A percentile compares a stretch with the other conserved stretches of the same genome.
Evolutionary conservation across 2,888 invertebrate species (phyloP).

Genomic region (Thecocarcelia acutangulata): DNA sequence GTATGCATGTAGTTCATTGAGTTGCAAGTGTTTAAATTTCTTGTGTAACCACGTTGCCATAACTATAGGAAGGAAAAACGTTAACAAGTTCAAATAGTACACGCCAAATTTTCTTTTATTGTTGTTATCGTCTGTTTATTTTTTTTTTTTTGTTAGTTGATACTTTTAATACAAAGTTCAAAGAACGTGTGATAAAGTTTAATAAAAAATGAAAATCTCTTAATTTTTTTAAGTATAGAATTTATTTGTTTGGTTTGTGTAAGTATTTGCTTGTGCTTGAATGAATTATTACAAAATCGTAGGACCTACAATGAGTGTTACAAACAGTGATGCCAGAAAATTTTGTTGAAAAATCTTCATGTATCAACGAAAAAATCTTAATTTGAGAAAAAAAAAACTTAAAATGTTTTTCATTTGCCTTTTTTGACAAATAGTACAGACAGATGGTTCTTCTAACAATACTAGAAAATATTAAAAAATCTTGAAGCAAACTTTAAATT

Average conservation of each 20-base stretch:
- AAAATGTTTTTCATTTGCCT: too few species aligned
- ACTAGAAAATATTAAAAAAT: too few species aligned
- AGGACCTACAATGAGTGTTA: too few species aligned
- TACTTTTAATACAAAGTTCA: conserved; percentile 7
- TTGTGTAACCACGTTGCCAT: background rate
- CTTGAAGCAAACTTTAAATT: too few species aligned
- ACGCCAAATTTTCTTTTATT: conserved; percentile 8
- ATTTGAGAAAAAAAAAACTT: too few species aligned
- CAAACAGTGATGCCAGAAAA: too few species aligned
- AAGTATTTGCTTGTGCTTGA: background rate
- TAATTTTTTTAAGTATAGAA: background rate
- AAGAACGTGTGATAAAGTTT: conserved; percentile 1
- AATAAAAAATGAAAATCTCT: background rate
- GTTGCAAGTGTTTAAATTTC: background rate
- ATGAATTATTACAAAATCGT: background rate
- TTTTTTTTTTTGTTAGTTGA: too few species aligned
- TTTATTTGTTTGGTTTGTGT: background rate
- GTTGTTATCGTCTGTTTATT: background rate
- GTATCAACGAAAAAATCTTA: too few species aligned
- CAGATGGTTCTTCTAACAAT: too few species aligned
- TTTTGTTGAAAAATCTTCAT: too few species aligned
- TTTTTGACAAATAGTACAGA: too few species aligned
- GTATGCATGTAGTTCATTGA: conserved; percentile 28
- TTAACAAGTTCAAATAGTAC: conserved; percentile 10
- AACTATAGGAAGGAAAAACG: background rate